phyloP scores from a whole-genome alignment of 2,888 invertebrate genomes.

The Tipula vernalis region DNA sequence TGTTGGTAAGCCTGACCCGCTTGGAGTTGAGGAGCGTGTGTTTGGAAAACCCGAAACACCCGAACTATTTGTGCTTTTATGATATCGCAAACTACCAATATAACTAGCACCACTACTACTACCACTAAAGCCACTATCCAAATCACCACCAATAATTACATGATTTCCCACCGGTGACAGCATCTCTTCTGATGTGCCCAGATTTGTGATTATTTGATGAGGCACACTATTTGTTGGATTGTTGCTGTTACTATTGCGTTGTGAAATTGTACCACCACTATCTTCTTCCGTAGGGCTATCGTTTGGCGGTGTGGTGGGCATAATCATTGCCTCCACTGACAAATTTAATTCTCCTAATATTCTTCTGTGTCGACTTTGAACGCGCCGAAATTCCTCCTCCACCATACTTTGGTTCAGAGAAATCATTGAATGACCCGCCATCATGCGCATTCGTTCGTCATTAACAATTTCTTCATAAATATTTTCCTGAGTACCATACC shows the following conservation, averaged over 20 bases:
- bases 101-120: slow-evolving; percentile 72
- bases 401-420: slow-evolving; percentile 59
- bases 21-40: slow-evolving; percentile 14
- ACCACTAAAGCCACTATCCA: slow-evolving; percentile 74
- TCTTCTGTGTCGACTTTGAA: slow-evolving; percentile 69
- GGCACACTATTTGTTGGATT: slow-evolving; percentile 40
- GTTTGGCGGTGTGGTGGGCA: slow-evolving; percentile 54
- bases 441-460: slow-evolving; percentile 18
- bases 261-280: slow-evolving; percentile 15
- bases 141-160: slow-evolving; percentile 35
- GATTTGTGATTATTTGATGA: slow-evolving; percentile 46
- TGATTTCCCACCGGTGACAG: slow-evolving; percentile 55
- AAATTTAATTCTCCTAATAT: slow-evolving; percentile 77
- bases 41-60: slow-evolving; percentile 35
- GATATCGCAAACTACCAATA: slow-evolving; percentile 51
- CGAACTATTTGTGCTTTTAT: slow-evolving; percentile 23
- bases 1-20: slow-evolving; percentile 6
- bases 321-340: slow-evolving; percentile 80
- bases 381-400: slow-evolving; percentile 71
- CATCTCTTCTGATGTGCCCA: slow-evolving; percentile 58
- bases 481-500: slow-evolving; percentile 43
- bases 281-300: slow-evolving; percentile 36
- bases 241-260: slow-evolving; percentile 11
- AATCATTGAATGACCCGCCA: slow-evolving; percentile 44
- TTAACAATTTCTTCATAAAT: slow-evolving; percentile 24